A percentile compares a stretch with the other conserved stretches of the same genome.
These are phyloP conservation scores for Pitangus sulphuratus DNA, from an alignment of 2,797 vertebrate genomes.

Conservation along the genomic window DNA sequence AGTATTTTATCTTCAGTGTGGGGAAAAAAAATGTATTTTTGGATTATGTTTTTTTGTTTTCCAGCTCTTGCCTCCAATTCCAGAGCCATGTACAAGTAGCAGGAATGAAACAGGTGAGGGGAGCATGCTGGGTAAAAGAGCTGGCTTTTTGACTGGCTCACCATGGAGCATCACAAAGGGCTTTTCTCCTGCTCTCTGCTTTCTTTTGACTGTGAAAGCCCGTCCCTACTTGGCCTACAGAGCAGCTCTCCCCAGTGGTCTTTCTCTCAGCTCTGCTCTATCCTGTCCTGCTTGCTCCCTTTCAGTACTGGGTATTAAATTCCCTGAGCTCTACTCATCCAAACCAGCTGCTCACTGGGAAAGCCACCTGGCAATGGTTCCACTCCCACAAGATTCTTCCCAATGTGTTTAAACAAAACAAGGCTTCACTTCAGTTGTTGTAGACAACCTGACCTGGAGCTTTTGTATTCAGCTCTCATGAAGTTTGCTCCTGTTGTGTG, in stretches of 20 bases:
- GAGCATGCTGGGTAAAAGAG: constrained; percentile 8
- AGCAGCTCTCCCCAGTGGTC: background rate
- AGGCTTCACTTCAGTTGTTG: background rate
- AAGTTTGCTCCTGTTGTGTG: background rate
- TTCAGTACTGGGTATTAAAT: background rate
- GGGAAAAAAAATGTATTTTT: background rate
- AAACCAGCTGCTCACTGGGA: background rate
- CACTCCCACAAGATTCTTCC: background rate
- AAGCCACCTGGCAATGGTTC: background rate
- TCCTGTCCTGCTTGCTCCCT: constrained; percentile 18
- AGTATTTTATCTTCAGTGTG: background rate
- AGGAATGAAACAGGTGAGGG: constrained; percentile 33
- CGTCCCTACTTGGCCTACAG: background rate
- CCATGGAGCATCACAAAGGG: background rate
- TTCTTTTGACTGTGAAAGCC: background rate
- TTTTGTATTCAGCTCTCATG: background rate
- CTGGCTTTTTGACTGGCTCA: background rate
- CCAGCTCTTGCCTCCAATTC: constrained; percentile 38
- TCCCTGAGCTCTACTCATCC: background rate
- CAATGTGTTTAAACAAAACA: background rate
- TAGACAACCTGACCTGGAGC: background rate
- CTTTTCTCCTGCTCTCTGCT: background rate
- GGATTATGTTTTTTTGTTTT: constrained; percentile 22
- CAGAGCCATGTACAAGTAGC: background rate
- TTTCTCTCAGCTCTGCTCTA: constrained; percentile 27